These are phyloP conservation scores for Edolisoma coerulescens DNA, from an alignment of 2,113 vertebrate genomes.

Conservation along the genomic window DNA sequence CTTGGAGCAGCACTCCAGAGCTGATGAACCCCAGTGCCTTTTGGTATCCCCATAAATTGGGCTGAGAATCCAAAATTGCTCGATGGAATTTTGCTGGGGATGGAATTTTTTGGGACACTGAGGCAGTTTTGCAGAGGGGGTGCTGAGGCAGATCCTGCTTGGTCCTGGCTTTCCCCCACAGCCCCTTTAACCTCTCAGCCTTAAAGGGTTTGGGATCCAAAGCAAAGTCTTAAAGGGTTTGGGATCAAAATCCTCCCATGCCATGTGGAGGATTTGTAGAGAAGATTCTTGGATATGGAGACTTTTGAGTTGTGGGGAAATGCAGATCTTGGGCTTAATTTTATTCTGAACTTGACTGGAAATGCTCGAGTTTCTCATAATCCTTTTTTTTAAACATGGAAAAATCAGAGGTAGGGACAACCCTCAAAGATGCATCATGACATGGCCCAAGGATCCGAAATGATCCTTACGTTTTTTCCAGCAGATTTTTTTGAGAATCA, in stretches of 20 bases:
- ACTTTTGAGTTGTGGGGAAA: not conserved
- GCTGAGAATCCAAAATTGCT: not conserved
- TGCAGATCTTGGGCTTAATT: fast-evolving
- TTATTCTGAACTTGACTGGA: not conserved
- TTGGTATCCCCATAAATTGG: fast-evolving
- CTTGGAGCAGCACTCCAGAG: not conserved
- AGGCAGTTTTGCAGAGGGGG: not conserved
- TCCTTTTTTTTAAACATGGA: not conserved
- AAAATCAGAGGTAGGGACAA: not conserved
- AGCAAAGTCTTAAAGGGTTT: not conserved
- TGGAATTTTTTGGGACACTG: fast-evolving
- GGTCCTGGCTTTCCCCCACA: not conserved
- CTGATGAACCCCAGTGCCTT: fast-evolving
- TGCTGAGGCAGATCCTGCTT: not conserved
- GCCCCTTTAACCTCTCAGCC: not conserved
- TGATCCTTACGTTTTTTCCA: not conserved
- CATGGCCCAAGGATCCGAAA: not conserved
- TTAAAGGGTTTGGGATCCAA: not conserved
- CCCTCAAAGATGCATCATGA: not conserved
- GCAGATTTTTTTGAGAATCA: not conserved
- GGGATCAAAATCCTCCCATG: fast-evolving
- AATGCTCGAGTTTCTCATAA: not conserved
- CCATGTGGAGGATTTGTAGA: not conserved
- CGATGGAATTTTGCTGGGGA: not conserved
- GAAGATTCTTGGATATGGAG: fast-evolving